Conservation (phyloP, 2,113 vertebrate genomes). For the Alectura lathami region DNA sequence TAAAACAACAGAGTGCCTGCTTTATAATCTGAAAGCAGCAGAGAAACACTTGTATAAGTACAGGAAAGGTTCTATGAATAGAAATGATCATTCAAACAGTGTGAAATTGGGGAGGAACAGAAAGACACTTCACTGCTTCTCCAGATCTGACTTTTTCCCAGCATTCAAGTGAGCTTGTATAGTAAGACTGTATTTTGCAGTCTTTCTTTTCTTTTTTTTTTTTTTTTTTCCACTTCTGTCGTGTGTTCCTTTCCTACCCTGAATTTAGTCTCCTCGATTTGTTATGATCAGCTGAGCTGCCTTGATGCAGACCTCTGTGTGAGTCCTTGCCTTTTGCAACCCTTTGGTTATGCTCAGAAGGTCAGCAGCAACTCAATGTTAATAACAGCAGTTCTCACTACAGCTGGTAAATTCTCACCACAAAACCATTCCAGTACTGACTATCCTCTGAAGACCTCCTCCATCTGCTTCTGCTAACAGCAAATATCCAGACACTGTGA, state of each 20-base stretch:
- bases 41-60: background rate
- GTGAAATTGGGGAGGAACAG: background rate
- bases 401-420: constrained; percentile 40
- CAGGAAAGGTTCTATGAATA: background rate
- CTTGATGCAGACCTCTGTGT: background rate
- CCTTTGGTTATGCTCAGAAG: constrained; percentile 33
- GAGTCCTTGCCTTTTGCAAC: background rate
- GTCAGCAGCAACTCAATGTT: constrained; percentile 17
- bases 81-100: background rate
- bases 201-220: background rate
- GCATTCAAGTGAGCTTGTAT: background rate
- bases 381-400: constrained; percentile 43
- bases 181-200: too few relatives aligned
- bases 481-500: background rate
- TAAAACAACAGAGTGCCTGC: constrained; percentile 18
- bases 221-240: background rate
- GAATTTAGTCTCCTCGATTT: background rate
- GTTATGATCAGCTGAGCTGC: background rate
- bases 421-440: background rate
- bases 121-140: background rate
- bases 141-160: background rate
- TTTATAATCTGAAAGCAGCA: constrained; percentile 27
- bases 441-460: constrained; percentile 47
- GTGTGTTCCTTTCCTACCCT: background rate
- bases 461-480: constrained; percentile 59